These are phyloP conservation scores for Sturnus vulgaris DNA, from an alignment of 2,113 vertebrate species.

Conservation along the genomic window DNA sequence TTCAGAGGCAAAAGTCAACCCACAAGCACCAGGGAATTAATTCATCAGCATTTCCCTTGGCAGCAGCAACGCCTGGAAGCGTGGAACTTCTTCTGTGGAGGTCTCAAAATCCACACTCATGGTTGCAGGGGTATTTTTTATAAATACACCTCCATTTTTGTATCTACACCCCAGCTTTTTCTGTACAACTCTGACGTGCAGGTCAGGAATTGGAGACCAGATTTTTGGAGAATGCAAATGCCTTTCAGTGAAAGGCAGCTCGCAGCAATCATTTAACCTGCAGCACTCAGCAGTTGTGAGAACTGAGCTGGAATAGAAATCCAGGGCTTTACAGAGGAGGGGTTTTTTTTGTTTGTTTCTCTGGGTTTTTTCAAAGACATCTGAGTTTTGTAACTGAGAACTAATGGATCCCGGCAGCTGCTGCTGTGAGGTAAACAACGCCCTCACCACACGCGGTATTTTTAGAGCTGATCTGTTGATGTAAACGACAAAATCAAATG, in stretches of 20 bases:
- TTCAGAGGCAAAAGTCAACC: background rate
- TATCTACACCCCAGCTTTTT: accelerated
- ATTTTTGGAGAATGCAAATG: background rate
- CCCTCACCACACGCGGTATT: background rate
- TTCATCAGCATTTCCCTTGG: background rate
- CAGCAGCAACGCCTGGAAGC: background rate
- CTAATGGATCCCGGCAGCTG: background rate
- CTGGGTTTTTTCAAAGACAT: background rate
- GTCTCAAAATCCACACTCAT: accelerated
- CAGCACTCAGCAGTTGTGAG: background rate
- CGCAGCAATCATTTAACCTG: accelerated
- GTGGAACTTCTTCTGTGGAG: background rate
- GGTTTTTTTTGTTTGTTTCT: background rate
- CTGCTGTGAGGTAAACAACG: background rate
- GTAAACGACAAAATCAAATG: background rate
- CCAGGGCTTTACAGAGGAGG: background rate
- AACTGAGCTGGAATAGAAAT: background rate
- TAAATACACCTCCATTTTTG: background rate
- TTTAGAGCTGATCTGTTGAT: background rate
- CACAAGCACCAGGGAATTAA: background rate
- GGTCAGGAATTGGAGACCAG: background rate
- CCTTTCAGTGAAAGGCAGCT: background rate
- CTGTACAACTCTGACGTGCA: accelerated
- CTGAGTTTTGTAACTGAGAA: background rate
- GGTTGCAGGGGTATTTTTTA: background rate